Percentiles rank a stretch among this genome's conserved stretches.
These are phyloP conservation scores for Gryllus bimaculatus DNA, from an alignment of 1,140 invertebrate species.

Conservation along the genomic window DNA sequence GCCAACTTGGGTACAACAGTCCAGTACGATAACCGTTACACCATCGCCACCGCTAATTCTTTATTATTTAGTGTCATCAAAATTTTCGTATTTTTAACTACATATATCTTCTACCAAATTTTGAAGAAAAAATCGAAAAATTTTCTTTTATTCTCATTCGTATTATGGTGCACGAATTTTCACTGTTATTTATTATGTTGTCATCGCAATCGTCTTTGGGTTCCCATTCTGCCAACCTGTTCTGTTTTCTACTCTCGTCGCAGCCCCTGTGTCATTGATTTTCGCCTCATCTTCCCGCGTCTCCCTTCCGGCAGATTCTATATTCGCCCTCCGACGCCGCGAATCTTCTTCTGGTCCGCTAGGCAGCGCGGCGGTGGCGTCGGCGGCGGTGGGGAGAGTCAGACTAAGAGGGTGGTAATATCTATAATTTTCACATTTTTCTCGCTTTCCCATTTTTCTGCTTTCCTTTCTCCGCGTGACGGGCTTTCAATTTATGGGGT, in stretches of 20 bases:
- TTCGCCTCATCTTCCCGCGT: not conserved
- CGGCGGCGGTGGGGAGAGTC: not conserved
- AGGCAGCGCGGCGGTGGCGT: too few relatives aligned
- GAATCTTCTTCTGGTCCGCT: not conserved
- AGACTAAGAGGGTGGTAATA: not conserved
- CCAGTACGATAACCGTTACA: too few relatives aligned
- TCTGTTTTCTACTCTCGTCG: too few relatives aligned
- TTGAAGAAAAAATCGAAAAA: too few relatives aligned
- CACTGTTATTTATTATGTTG: too few relatives aligned
- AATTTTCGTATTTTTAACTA: too few relatives aligned
- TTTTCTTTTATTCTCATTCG: too few relatives aligned
- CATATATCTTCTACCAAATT: too few relatives aligned
- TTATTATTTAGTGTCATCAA: too few relatives aligned
- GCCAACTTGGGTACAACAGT: too few relatives aligned
- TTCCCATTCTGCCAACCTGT: not conserved
- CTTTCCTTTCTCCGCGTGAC: not conserved
- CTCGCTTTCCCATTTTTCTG: not conserved
- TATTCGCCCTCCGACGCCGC: not conserved
- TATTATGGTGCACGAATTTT: too few relatives aligned
- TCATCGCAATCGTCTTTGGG: not conserved
- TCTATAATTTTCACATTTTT: constrained; percentile 6
- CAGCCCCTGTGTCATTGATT: not conserved
- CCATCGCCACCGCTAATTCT: too few relatives aligned
- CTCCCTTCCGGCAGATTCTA: not conserved
- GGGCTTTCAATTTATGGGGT: not conserved